These are phyloP conservation scores for Panagrolaimus sp. DNA, from an alignment of 1,140 invertebrate genomes.

Conservation along the genomic window DNA sequence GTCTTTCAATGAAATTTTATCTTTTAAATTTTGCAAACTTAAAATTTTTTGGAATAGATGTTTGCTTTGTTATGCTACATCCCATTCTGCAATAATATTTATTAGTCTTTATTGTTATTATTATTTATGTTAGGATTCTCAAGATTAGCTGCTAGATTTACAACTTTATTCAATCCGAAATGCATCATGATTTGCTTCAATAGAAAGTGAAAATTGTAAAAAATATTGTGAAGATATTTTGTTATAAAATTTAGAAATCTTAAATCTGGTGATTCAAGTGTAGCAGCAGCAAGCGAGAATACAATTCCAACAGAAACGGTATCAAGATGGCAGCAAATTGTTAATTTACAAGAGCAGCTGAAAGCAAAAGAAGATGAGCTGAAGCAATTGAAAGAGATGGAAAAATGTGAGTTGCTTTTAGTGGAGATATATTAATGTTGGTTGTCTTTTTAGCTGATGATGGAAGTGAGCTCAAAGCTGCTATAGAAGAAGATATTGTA, in stretches of 20 bases:
- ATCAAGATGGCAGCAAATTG: conserved; percentile 31
- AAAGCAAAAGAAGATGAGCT: conserved; percentile 24
- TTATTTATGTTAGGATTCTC: neutral
- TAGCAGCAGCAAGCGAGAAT: neutral
- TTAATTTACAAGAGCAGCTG: conserved; percentile 2
- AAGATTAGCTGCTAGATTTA: neutral
- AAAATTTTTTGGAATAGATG: too few species aligned
- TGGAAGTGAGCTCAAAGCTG: conserved; percentile 15
- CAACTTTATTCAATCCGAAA: neutral
- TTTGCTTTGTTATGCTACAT: too few species aligned
- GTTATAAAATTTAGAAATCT: neutral
- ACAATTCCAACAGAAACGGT: neutral
- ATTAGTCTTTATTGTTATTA: too few species aligned
- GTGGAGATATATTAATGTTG: neutral
- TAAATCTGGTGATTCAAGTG: neutral
- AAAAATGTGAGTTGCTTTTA: conserved; percentile 3
- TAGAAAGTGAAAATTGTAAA: neutral
- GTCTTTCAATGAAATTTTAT: too few species aligned
- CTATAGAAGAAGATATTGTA: conserved; percentile 21
- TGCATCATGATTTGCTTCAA: neutral
- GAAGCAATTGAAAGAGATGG: conserved; percentile 27
- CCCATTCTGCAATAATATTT: too few species aligned
- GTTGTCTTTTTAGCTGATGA: conserved; percentile 21
- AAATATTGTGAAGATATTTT: conserved; percentile 2
- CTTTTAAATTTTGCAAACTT: too few species aligned